Percentiles rank a stretch among this genome's conserved stretches.
Evolutionary conservation across 2,888 invertebrate species (phyloP).

Genomic region (Acleris cristana): DNA sequence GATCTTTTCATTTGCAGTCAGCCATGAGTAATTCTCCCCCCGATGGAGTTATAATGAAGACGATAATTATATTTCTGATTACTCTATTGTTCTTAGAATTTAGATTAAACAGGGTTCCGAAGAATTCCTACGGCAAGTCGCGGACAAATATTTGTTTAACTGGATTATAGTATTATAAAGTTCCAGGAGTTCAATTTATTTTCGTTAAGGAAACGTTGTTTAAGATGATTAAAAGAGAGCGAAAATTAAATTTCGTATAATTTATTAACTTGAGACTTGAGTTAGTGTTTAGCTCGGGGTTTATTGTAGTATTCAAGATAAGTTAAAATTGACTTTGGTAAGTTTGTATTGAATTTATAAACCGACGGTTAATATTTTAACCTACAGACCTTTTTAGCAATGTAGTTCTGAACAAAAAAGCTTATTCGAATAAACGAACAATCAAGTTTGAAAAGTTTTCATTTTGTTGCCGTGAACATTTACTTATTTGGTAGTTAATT

Average conservation of each 20-base stretch:
- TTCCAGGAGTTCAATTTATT: slow-evolving; percentile 48
- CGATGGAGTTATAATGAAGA: slow-evolving; percentile 73
- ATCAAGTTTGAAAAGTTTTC: too few relatives aligned
- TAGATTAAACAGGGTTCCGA: slow-evolving; percentile 66
- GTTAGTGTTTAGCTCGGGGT: not conserved
- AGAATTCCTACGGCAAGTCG: slow-evolving; percentile 56
- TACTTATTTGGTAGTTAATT: too few relatives aligned
- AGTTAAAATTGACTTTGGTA: too few relatives aligned
- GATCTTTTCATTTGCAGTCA: slow-evolving; percentile 79
- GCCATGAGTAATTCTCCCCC: slow-evolving; percentile 66
- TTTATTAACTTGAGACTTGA: not conserved
- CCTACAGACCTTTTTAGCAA: too few relatives aligned
- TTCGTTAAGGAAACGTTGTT: not conserved
- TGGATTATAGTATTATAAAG: slow-evolving; percentile 46
- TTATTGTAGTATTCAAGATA: not conserved
- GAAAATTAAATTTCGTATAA: slow-evolving; percentile 1
- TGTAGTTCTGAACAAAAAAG: too few relatives aligned
- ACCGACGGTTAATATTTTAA: too few relatives aligned
- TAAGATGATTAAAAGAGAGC: slow-evolving; percentile 7
- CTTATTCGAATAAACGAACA: too few relatives aligned
- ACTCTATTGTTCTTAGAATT: slow-evolving; percentile 70
- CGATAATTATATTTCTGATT: slow-evolving; percentile 75
- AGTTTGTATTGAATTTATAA: too few relatives aligned
- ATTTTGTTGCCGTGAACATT: too few relatives aligned
- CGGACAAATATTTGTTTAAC: slow-evolving; percentile 64